Evolutionary conservation across 2,113 vertebrate species (phyloP).

Genomic region (Cavia aperea): DNA sequence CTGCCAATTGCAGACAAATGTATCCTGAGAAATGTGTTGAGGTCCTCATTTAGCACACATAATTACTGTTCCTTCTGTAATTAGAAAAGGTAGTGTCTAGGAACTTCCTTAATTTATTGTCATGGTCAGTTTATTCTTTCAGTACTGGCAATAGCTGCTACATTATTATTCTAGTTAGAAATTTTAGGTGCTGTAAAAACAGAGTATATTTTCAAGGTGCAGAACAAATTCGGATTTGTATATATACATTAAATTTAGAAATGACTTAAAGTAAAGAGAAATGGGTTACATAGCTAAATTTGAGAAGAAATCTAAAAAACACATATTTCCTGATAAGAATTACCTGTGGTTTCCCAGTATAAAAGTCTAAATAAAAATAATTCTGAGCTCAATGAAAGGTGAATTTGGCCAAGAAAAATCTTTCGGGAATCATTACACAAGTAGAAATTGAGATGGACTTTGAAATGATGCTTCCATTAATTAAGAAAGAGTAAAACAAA

Average conservation of each 20-base stretch:
- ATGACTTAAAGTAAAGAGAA: slow-evolving; percentile 18
- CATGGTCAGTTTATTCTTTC: neutral
- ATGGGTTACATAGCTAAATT: neutral
- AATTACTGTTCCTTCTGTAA: neutral
- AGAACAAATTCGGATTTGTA: neutral
- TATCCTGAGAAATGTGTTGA: neutral
- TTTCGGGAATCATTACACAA: neutral
- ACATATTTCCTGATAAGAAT: neutral
- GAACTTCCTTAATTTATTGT: neutral
- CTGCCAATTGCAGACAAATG: no score
- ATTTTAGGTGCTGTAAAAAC: neutral
- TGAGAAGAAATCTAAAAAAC: neutral
- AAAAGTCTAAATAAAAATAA: neutral
- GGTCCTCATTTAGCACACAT: neutral
- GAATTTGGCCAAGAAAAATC: slow-evolving; percentile 9
- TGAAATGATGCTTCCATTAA: neutral
- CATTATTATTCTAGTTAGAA: neutral
- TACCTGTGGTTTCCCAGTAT: slow-evolving; percentile 18
- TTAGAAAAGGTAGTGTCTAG: neutral
- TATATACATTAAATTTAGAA: slow-evolving; percentile 37
- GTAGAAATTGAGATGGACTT: neutral
- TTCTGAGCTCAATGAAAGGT: neutral
- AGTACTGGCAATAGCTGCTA: neutral
- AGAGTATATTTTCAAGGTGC: neutral
- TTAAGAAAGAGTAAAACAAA: neutral